Conservation (phyloP, 2,888 invertebrate species). For the Ichneumoninae sp. region DNA sequence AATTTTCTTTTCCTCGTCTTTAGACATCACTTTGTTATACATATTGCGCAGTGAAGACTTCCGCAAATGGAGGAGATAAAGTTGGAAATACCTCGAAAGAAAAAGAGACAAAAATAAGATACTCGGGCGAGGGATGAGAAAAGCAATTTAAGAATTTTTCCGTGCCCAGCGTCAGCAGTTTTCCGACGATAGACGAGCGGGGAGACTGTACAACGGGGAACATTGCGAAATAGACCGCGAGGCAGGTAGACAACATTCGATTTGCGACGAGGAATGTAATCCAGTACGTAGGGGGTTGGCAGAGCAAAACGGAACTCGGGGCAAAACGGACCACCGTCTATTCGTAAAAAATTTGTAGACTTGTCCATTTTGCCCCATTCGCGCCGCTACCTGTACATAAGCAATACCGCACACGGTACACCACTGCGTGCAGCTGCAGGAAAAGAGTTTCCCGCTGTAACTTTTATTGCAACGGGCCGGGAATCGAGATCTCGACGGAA, state of each 20-base stretch:
- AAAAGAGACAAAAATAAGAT: conserved; percentile 14
- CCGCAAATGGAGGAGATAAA: conserved; percentile 8
- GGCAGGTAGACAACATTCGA: conserved; percentile 52
- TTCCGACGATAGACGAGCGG: conserved; percentile 17
- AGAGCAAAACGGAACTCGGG: not conserved
- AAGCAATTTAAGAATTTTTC: conserved; percentile 57
- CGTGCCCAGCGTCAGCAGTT: conserved; percentile 49
- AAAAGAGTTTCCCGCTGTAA: conserved; percentile 8
- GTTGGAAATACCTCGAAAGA: conserved; percentile 2
- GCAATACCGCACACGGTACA: not conserved
- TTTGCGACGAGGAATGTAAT: conserved; percentile 47
- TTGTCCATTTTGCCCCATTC: not conserved
- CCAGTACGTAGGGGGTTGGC: not conserved
- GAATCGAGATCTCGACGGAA: conserved; percentile 11
- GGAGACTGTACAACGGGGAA: conserved; percentile 15
- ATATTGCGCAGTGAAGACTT: conserved; percentile 8
- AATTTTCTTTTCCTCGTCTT: not conserved
- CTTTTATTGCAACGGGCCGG: conserved; percentile 35
- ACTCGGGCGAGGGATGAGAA: conserved; percentile 34
- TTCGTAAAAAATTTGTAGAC: not conserved
- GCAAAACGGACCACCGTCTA: not conserved
- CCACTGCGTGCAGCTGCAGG: not conserved
- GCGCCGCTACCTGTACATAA: not conserved
- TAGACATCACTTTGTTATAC: not conserved
- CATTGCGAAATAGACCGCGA: conserved; percentile 47